Evolutionary conservation across 2,888 invertebrate genomes (phyloP).

Genomic region (Anthophora plumipes): DNA sequence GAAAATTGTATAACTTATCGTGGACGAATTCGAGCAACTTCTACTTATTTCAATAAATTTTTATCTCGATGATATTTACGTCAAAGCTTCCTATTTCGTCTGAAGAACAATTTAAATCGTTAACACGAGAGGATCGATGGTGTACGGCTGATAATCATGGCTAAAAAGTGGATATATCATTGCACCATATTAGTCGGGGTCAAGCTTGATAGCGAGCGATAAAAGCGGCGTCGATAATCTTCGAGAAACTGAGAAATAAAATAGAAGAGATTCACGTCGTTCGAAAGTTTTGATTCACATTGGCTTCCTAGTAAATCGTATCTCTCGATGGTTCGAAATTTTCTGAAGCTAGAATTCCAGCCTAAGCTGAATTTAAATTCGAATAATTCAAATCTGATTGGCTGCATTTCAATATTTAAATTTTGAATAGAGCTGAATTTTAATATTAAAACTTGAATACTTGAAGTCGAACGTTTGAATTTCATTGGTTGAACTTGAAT

Average conservation of each 20-base stretch:
- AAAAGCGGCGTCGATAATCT: constrained; percentile 14
- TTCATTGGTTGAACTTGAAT: too few species aligned
- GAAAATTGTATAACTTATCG: not conserved
- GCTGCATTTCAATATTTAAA: too few species aligned
- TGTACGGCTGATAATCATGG: constrained; percentile 23
- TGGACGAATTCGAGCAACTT: not conserved
- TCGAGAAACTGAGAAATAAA: not conserved
- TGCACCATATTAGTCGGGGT: constrained; percentile 27
- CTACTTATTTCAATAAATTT: not conserved
- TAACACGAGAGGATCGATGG: not conserved
- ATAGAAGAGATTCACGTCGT: constrained; percentile 1
- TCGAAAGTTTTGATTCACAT: constrained; percentile 9
- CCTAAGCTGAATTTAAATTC: too few species aligned
- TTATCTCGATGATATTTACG: not conserved
- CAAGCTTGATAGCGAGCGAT: constrained; percentile 44
- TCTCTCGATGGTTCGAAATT: not conserved
- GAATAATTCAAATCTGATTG: too few species aligned
- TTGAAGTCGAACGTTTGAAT: too few species aligned
- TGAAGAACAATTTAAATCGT: not conserved
- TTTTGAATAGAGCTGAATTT: too few species aligned
- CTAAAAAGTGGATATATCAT: constrained; percentile 3
- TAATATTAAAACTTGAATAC: too few species aligned
- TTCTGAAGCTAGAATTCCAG: too few species aligned
- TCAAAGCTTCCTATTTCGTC: not conserved
- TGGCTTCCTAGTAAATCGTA: not conserved